Base-by-base conservation (phyloP, 2,797 vertebrate genomes). In the Borostomias antarcticus region DNA sequence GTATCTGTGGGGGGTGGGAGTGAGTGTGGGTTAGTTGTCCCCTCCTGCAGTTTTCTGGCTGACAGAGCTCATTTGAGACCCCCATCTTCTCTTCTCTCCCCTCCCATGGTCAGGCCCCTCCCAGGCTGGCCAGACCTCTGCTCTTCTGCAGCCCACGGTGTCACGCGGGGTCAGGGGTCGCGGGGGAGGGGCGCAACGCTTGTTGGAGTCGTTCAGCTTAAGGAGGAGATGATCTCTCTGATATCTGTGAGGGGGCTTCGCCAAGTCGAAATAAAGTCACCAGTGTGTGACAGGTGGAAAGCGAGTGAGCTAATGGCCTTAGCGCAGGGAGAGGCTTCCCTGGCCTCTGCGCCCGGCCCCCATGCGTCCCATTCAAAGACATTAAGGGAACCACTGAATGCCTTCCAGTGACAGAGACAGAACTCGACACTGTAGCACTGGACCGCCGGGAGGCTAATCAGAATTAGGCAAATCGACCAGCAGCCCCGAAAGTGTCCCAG, bases 21-120 rank as follows among this genome's bases (percentile, higher is more conserved):
- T n/a, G n/a, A n/a, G n/a, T 74, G 78, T 85, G 77, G 72, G 58
- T 82, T 79, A 33, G 82, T 89, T 91, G 79, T 88, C 88, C 85
- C 89, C 92, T 88, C 90, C 89, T 90, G 90, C 87, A 90, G 91
- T 90, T 88, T 93, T 94, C 90, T 92, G 92, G 92, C 85, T 93
- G 92, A 92, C 90, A 82, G 92, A 90, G 80, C 84, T 90, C 89
- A 89, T 93, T 93, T 89, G 75, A 78, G 82, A 83, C 85, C 86
- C 25, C 84, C 25, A 5, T 62, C 60, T 30, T 3, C n/a, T 32
- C 11, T 7, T 21, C 45, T 28, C n/a, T 28, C 52, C 30, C 40
- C 57, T 35, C 57, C 62, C 54, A 37, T 53, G 50, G 30, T 80
- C 76, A n/a, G n/a, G 74, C 74, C 76, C 80, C 86, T 86, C 81